phyloP scores from a whole-genome alignment of 2,113 vertebrate species.

The Scalopus aquaticus region DNA sequence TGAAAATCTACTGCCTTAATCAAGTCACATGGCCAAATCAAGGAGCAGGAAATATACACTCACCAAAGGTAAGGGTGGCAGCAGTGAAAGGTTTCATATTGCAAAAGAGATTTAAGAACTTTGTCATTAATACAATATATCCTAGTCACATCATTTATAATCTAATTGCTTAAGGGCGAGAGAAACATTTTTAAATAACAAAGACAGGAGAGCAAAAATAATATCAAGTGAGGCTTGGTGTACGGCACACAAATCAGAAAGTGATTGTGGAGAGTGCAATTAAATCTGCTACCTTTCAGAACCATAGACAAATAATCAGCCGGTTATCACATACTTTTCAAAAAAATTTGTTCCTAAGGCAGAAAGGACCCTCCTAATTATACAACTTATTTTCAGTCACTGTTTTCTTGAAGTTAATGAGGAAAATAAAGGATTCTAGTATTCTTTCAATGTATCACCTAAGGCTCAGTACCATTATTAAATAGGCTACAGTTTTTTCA shows the following conservation, averaged over 20 bases:
- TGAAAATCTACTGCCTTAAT: not conserved
- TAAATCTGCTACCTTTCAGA: not conserved
- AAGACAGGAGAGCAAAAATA: not conserved
- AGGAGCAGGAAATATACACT: not conserved
- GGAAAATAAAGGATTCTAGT: not conserved
- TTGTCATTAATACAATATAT: not conserved
- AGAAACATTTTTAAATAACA: not conserved
- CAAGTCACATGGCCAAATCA: not conserved
- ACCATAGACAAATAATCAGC: not conserved
- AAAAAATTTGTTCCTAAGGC: not conserved
- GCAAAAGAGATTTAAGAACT: not conserved
- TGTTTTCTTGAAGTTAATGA: slow-evolving; percentile 22
- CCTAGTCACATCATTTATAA: not conserved
- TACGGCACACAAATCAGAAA: too few relatives aligned
- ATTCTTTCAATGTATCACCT: not conserved
- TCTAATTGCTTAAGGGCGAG: not conserved
- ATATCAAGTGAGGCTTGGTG: not conserved
- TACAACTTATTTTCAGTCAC: not conserved
- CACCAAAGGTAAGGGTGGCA: not conserved
- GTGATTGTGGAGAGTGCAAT: too few relatives aligned
- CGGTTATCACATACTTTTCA: not conserved
- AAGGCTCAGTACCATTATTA: not conserved
- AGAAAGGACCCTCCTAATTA: not conserved
- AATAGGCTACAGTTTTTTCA: not conserved
- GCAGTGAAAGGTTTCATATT: not conserved